Conservation (phyloP, 2,113 vertebrate genomes). For the Trogon melanurus region DNA sequence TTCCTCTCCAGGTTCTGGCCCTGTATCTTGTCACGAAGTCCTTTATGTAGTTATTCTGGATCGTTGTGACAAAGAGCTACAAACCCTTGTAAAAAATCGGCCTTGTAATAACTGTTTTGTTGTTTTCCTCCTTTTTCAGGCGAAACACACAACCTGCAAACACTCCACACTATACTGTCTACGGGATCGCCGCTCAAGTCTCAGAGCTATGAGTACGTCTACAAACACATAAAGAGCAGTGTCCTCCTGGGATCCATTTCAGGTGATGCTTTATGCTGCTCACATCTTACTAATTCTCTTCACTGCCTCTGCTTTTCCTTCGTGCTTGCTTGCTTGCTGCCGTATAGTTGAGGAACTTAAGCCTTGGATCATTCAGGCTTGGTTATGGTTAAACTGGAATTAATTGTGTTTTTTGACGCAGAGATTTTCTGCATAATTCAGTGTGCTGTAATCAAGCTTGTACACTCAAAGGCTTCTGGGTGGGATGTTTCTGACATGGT, state of each 20-base stretch:
- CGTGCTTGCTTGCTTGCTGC: not conserved
- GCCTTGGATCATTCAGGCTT: not conserved
- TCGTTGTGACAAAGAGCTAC: not conserved
- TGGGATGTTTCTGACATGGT: slow-evolving; percentile 1
- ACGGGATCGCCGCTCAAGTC: slow-evolving; percentile 93
- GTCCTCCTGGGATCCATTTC: slow-evolving; percentile 94
- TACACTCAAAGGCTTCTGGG: not conserved
- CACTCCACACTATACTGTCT: slow-evolving; percentile 92
- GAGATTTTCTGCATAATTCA: slow-evolving; percentile 13
- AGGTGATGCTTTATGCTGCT: slow-evolving; percentile 72
- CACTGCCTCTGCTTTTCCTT: not conserved
- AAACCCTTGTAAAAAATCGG: not conserved
- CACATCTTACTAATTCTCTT: not conserved
- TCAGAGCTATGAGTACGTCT: slow-evolving; percentile 95
- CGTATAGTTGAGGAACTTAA: not conserved
- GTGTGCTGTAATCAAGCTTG: not conserved
- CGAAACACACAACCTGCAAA: slow-evolving; percentile 91
- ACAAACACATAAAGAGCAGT: slow-evolving; percentile 86
- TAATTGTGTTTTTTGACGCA: not conserved
- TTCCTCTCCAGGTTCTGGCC: not conserved
- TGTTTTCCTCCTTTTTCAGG: slow-evolving; percentile 56
- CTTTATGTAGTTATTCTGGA: not conserved
- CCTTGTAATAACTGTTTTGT: not conserved
- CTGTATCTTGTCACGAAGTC: not conserved
- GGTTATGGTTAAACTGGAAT: slow-evolving; percentile 5